Evolutionary conservation across 2,113 vertebrate species (phyloP), one percentile per base, ranked within the genome.

Genomic region (Symphodus melops): DNA sequence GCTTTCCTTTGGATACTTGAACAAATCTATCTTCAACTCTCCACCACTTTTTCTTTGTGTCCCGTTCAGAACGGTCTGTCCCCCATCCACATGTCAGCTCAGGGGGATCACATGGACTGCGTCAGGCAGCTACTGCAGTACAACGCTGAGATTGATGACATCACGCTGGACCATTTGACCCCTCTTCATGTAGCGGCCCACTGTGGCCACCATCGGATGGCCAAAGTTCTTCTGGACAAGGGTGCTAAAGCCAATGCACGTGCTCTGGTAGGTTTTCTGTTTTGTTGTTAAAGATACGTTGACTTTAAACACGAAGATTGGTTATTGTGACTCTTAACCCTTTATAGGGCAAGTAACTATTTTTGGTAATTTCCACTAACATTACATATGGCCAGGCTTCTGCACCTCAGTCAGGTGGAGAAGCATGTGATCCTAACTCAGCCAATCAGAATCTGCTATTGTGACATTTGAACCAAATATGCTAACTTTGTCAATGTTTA

Each of bases 81-180:
- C 56, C 98, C 98, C 0, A 99, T 99, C 85, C 98, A 99, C 93
- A 99, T 99, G 98, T 95, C 98, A 59, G 96, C 97, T 0, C 98
- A 99, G 92, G 98, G 98, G 0, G 98, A 99, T 89, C 98, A 99
- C 92, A 94, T 98, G 79, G 97, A 98, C 90, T 98, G 97, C 9
- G 96, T 99, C 19, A 94, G 95, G 67, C 96, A 98, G 86, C 95
- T 99, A 0, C 93, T 99, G 71, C 96, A 98, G 86, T 97, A 96
- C 92, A 96, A 96, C 0, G 97, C 98, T 0, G 96, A 98, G 49
- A 99, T 99, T 0, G 98, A 99, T 0, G 97, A 99, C 88, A 97
- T 99, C 93, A 99, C 98, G 1, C 91, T 98, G 89, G 98, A 99
- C 84, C 97, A 99, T 91, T 94, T 99, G 44, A 99, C 98, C 0